These are phyloP conservation scores for Diplogasteroides magnus DNA, from an alignment of 1,140 invertebrate genomes.

Conservation along the genomic window DNA sequence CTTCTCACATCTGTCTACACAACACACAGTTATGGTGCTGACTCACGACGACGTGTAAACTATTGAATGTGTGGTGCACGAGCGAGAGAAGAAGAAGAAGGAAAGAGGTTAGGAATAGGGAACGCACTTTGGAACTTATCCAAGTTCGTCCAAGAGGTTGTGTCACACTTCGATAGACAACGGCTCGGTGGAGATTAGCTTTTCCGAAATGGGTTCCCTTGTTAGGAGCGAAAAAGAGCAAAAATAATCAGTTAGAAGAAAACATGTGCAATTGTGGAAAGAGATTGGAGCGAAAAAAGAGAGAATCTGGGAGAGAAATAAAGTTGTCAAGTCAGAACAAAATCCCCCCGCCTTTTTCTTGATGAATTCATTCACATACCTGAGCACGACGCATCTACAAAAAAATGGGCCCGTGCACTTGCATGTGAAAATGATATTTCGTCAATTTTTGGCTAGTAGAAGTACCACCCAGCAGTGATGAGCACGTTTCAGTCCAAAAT, in stretches of 20 bases:
- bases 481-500: too few relatives aligned
- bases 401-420: conserved; percentile 37
- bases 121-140: too few relatives aligned
- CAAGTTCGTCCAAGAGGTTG: too few relatives aligned
- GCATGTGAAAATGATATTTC: too few relatives aligned
- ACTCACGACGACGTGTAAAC: too few relatives aligned
- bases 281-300: conserved; percentile 16
- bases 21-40: too few relatives aligned
- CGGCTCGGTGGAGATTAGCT: too few relatives aligned
- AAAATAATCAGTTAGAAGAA: neutral
- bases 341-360: neutral
- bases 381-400: conserved; percentile 33
- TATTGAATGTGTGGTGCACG: neutral
- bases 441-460: too few relatives aligned
- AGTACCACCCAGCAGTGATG: too few relatives aligned
- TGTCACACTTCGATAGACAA: too few relatives aligned
- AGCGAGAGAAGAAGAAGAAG: neutral
- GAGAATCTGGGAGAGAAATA: neutral
- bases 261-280: neutral
- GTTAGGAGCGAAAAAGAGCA: conserved; percentile 2
- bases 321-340: neutral
- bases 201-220: too few relatives aligned
- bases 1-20: too few relatives aligned
- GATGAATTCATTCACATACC: neutral
- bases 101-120: neutral